Conservation (phyloP, 2,797 vertebrate species). For the Pangasius sanitwongsei region DNA sequence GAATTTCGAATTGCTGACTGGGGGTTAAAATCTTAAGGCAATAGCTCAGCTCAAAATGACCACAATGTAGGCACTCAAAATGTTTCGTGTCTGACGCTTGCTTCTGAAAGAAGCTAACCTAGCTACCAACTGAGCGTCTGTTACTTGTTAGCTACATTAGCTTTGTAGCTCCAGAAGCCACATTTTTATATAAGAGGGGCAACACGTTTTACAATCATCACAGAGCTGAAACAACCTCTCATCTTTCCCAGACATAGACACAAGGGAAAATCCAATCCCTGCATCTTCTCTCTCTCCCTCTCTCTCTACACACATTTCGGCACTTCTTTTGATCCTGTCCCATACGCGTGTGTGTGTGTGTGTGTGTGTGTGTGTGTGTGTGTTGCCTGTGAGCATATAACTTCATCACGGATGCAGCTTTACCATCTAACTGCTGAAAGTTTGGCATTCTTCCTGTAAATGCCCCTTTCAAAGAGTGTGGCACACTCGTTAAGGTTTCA, state of each 20-base stretch:
- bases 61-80: neutral
- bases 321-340: conserved; percentile 17
- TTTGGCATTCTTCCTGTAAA: conserved; percentile 50
- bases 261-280: conserved; percentile 35
- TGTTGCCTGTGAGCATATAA: conserved; percentile 2
- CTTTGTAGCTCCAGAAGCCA: neutral
- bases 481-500: conserved; percentile 35
- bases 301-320: neutral
- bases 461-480: conserved; percentile 30
- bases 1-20: neutral
- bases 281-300: neutral
- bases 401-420: conserved; percentile 37
- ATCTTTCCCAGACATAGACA: conserved; percentile 25
- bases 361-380: conserved; percentile 4
- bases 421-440: conserved; percentile 41
- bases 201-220: conserved; percentile 20
- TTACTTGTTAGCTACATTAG: neutral
- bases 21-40: too few relatives aligned
- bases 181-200: conserved; percentile 8
- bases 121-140: neutral
- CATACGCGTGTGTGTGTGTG: neutral
- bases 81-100: neutral
- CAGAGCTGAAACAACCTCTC: conserved; percentile 28
- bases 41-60: neutral
- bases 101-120: neutral